Evolutionary conservation across 2,113 vertebrate genomes (phyloP).

Genomic region (Sardina pilchardus): DNA sequence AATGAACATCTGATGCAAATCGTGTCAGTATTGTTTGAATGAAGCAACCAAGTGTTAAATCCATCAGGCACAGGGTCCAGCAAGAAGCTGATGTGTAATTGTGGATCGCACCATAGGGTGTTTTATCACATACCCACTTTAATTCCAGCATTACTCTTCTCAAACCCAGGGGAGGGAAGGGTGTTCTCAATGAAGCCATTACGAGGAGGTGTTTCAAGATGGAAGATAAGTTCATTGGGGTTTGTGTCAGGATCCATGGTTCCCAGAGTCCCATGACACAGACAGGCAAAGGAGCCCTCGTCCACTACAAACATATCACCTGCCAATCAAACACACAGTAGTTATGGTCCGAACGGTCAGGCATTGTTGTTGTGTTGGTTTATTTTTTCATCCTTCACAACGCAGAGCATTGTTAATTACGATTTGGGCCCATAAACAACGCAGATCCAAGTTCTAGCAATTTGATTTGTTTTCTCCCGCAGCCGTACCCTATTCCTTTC

Average conservation of each 20-base stretch:
- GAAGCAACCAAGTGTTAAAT: no score
- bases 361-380: background rate
- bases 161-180: slow-evolving; percentile 63
- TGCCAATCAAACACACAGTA: slow-evolving; percentile 30
- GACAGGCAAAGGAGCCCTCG: slow-evolving; percentile 58
- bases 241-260: slow-evolving; percentile 68
- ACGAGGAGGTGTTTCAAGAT: slow-evolving; percentile 64
- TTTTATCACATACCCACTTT: slow-evolving; percentile 60
- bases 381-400: background rate
- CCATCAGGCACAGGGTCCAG: no score
- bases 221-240: slow-evolving; percentile 67
- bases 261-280: slow-evolving; percentile 59
- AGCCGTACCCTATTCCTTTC: background rate
- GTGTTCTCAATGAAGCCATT: slow-evolving; percentile 73
- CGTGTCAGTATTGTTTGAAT: no score
- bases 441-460: background rate
- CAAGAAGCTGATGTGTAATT: background rate
- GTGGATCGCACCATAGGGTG: background rate
- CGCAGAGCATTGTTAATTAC: background rate
- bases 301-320: slow-evolving; percentile 64
- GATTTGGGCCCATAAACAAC: background rate
- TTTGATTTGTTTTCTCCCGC: slow-evolving; percentile 12
- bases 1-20: no score
- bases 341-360: background rate
- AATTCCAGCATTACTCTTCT: slow-evolving; percentile 71